phyloP scores from a whole-genome alignment of 1,140 invertebrate genomes.

The Neelides sp. region DNA sequence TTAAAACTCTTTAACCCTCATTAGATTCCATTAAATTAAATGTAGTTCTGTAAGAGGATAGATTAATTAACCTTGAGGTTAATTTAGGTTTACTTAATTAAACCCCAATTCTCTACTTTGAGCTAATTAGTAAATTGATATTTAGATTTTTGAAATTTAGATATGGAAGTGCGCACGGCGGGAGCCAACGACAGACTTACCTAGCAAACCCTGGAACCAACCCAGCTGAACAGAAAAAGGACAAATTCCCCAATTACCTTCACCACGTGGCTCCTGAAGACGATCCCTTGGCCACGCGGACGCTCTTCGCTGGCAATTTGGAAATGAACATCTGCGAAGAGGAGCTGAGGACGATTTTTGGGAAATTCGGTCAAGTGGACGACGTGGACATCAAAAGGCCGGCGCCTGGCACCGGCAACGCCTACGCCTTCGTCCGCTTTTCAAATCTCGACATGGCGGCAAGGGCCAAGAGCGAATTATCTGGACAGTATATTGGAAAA shows the following conservation, averaged over 20 bases:
- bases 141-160: too few species aligned
- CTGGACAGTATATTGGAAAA: slow-evolving; percentile 94
- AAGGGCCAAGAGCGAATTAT: slow-evolving; percentile 84
- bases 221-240: slow-evolving; percentile 84
- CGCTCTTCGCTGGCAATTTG: slow-evolving; percentile 93
- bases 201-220: too few species aligned
- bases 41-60: too few species aligned
- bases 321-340: slow-evolving; percentile 94
- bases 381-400: slow-evolving; percentile 97
- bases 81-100: too few species aligned
- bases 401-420: slow-evolving; percentile 87
- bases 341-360: slow-evolving; percentile 83
- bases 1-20: too few species aligned
- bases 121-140: too few species aligned
- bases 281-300: slow-evolving; percentile 88
- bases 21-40: too few species aligned
- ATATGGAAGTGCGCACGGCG: too few species aligned
- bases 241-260: slow-evolving; percentile 94
- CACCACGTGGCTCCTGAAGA: slow-evolving; percentile 93
- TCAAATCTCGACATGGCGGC: slow-evolving; percentile 83
- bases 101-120: too few species aligned
- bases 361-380: slow-evolving; percentile 88
- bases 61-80: too few species aligned
- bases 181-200: slow-evolving; percentile 32
- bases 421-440: slow-evolving; percentile 93